phyloP scores from a whole-genome alignment of 2,797 vertebrate genomes.

The Pyrocephalus nanus region DNA sequence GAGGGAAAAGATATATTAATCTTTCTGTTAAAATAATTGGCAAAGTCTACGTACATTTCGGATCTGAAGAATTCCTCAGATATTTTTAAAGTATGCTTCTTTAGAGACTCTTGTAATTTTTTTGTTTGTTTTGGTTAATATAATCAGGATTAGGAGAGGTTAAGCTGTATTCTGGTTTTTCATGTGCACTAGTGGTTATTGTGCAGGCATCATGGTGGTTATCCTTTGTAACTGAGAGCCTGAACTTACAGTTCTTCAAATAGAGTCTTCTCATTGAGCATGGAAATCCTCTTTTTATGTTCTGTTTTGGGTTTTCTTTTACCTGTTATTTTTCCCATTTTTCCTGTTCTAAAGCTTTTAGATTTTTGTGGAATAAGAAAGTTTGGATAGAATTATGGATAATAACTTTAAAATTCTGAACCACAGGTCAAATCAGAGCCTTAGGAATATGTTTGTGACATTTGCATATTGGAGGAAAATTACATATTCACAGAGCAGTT shows the following conservation, averaged over 20 bases:
- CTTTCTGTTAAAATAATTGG: background rate
- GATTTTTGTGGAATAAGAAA: background rate
- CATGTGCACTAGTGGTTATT: background rate
- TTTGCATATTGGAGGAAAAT: conserved; percentile 27
- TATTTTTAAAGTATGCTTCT: background rate
- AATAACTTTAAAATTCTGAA: conserved; percentile 21
- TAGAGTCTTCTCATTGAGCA: background rate
- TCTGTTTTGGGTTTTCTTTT: background rate
- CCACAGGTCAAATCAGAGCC: background rate
- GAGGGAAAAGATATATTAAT: background rate
- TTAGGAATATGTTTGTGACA: background rate
- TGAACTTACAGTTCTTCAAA: background rate
- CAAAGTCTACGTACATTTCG: background rate
- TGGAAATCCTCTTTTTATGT: background rate
- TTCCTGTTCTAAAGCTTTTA: background rate
- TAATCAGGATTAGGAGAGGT: background rate
- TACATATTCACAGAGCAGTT: conserved; percentile 24
- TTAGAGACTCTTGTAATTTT: background rate
- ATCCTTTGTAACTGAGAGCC: background rate
- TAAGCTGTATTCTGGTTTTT: background rate
- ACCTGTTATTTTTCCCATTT: background rate
- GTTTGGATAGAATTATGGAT: background rate
- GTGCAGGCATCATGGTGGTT: background rate
- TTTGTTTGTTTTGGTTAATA: background rate
- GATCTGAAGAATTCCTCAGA: background rate